Percentiles rank a stretch among this genome's conserved stretches.
These are phyloP conservation scores for Chrysogorgia sp. DNA, from an alignment of 92 coral and sea anemone species.

Conservation along the genomic window DNA sequence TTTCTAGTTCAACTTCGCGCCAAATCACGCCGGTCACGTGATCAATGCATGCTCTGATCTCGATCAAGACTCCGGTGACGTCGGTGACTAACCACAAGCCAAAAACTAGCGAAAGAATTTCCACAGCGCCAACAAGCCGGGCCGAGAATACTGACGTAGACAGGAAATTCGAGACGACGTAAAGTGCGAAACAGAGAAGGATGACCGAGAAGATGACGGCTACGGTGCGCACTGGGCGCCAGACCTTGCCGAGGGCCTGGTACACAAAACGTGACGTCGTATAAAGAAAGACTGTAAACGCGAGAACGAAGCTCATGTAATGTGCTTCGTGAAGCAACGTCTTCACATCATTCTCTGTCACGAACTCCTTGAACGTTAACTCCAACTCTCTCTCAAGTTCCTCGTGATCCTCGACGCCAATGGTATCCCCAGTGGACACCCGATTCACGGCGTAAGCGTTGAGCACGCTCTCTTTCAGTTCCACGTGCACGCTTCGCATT, in stretches of 20 bases:
- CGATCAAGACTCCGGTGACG: slow-evolving; percentile 37
- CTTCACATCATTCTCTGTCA: slow-evolving; percentile 41
- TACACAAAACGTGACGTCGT: slow-evolving; percentile 19
- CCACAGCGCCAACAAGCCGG: slow-evolving; percentile 24
- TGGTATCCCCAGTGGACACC: slow-evolving; percentile 43
- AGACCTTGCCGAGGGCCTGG: slow-evolving; percentile 19
- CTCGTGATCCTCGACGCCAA: slow-evolving; percentile 45
- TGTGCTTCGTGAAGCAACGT: slow-evolving; percentile 35
- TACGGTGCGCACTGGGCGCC: slow-evolving; percentile 43
- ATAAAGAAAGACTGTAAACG: slow-evolving; percentile 23
- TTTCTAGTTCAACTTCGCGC: slow-evolving; percentile 36
- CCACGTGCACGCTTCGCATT: slow-evolving; percentile 31
- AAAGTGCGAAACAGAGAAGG: slow-evolving; percentile 23
- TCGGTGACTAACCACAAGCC: slow-evolving; percentile 42
- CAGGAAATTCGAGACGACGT: slow-evolving; percentile 20
- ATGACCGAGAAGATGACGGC: slow-evolving; percentile 16
- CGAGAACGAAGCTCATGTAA: slow-evolving; percentile 27
- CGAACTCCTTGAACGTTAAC: slow-evolving; percentile 46
- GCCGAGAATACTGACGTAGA: slow-evolving; percentile 13
- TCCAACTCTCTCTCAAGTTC: slow-evolving; percentile 38
- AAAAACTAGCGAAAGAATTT: slow-evolving; percentile 25
- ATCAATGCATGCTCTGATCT: slow-evolving; percentile 43
- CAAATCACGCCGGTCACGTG: slow-evolving; percentile 54
- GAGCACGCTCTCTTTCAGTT: slow-evolving; percentile 28
- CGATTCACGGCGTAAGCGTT: slow-evolving; percentile 45